Conservation (phyloP, 2,113 vertebrate species). For the Leptobrachium leishanense region DNA sequence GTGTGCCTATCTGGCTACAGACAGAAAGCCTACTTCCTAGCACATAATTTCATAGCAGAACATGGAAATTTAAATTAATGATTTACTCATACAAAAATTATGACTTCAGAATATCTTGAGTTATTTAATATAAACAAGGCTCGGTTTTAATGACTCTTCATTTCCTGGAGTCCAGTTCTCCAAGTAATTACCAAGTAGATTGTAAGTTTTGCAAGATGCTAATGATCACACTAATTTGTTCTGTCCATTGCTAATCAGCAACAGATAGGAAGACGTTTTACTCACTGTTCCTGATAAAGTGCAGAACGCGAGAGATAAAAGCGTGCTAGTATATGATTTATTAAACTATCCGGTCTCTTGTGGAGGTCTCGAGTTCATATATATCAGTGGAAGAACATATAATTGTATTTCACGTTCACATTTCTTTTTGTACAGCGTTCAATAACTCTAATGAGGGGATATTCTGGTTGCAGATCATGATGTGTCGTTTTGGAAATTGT, state of each 20-base stretch:
- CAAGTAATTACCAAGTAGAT: conserved; percentile 49
- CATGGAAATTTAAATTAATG: neutral
- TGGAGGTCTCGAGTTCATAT: conserved; percentile 47
- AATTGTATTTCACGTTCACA: neutral
- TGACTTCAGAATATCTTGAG: conserved; percentile 9
- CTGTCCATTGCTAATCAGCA: conserved; percentile 43
- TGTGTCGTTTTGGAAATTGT: too few relatives aligned
- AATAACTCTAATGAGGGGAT: neutral
- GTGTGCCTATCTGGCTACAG: too few relatives aligned
- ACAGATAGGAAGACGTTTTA: conserved; percentile 32
- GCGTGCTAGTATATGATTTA: conserved; percentile 24
- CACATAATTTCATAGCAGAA: too few relatives aligned
- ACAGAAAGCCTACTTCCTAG: too few relatives aligned
- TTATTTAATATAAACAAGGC: conserved; percentile 48
- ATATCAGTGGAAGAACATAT: conserved; percentile 4
- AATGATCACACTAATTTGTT: conserved; percentile 47
- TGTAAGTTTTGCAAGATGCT: conserved; percentile 44
- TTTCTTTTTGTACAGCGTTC: neutral
- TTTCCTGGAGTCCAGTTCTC: conserved; percentile 47
- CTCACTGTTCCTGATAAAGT: conserved; percentile 40
- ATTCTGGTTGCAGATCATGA: neutral
- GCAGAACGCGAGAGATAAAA: conserved; percentile 48
- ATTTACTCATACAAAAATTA: neutral
- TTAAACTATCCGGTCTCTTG: conserved; percentile 46
- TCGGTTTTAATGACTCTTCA: conserved; percentile 50